phyloP scores from a whole-genome alignment of 2,797 vertebrate species.

The Eulemur mongoz region DNA sequence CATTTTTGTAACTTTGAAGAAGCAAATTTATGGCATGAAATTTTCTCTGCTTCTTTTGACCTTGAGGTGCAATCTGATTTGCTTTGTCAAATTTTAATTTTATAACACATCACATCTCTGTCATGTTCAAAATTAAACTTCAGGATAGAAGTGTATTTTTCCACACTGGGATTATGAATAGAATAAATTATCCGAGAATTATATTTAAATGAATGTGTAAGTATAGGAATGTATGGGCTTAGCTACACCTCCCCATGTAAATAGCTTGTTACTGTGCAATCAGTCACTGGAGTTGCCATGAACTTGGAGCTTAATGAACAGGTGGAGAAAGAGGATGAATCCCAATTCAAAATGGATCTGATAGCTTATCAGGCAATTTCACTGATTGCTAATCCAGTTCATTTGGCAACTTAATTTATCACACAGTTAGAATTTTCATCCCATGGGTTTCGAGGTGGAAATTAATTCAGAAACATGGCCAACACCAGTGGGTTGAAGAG shows the following conservation, averaged over 20 bases:
- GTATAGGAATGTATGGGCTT: constrained; percentile 79
- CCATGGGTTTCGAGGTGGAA: constrained; percentile 80
- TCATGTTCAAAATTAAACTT: constrained; percentile 78
- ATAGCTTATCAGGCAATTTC: constrained; percentile 86
- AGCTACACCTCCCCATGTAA: constrained; percentile 80
- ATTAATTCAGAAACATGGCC: constrained; percentile 83
- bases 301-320: constrained; percentile 86
- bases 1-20: constrained; percentile 48
- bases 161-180: constrained; percentile 73
- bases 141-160: constrained; percentile 74
- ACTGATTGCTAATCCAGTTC: constrained; percentile 88
- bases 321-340: constrained; percentile 85
- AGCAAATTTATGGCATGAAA: constrained; percentile 42
- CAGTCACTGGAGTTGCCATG: constrained; percentile 84
- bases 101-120: constrained; percentile 71
- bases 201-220: constrained; percentile 74
- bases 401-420: constrained; percentile 87
- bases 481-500: constrained; percentile 72
- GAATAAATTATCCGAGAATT: constrained; percentile 83
- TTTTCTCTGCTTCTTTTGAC: constrained; percentile 63
- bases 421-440: constrained; percentile 83
- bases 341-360: constrained; percentile 86
- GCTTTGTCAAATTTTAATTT: constrained; percentile 78
- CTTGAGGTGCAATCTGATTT: constrained; percentile 74
- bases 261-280: constrained; percentile 86